These are phyloP conservation scores for Otolemur crassicaudatus DNA, from an alignment of 2,797 vertebrate species.

Conservation along the genomic window DNA sequence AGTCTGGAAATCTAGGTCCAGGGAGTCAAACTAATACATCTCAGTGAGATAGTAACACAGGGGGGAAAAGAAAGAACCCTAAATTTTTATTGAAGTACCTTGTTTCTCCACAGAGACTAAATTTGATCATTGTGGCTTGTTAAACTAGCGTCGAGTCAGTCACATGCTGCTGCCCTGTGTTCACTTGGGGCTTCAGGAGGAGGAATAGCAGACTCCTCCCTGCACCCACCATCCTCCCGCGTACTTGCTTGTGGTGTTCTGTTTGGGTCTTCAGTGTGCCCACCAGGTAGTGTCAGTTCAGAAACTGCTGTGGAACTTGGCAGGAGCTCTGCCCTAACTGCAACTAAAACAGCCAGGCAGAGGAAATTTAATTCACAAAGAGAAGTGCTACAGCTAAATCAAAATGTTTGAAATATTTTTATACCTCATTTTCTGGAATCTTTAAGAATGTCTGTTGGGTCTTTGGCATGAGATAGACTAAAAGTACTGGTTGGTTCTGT, in stretches of 20 bases:
- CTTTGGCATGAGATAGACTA: slow-evolving; percentile 81
- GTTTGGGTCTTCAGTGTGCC: neutral
- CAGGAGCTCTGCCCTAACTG: neutral
- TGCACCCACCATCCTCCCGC: neutral
- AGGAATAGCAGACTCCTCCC: neutral
- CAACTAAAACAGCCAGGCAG: neutral
- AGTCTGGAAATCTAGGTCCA: neutral
- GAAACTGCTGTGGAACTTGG: neutral
- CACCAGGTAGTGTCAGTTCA: slow-evolving; percentile 53
- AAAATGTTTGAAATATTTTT: slow-evolving; percentile 74
- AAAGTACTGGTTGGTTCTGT: slow-evolving; percentile 79
- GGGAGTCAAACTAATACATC: neutral
- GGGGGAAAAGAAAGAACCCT: neutral
- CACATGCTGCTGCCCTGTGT: neutral
- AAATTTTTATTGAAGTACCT: neutral
- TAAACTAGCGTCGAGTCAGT: neutral
- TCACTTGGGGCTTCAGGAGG: neutral
- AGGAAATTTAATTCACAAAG: slow-evolving; percentile 1
- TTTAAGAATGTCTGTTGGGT: slow-evolving; percentile 73
- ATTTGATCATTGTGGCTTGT: neutral
- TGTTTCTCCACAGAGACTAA: neutral
- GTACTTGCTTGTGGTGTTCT: neutral
- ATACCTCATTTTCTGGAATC: slow-evolving; percentile 81
- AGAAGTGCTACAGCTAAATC: neutral
- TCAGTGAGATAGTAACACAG: neutral